Conservation (phyloP, 2,113 vertebrate species). For the Saccopteryx leptura region DNA sequence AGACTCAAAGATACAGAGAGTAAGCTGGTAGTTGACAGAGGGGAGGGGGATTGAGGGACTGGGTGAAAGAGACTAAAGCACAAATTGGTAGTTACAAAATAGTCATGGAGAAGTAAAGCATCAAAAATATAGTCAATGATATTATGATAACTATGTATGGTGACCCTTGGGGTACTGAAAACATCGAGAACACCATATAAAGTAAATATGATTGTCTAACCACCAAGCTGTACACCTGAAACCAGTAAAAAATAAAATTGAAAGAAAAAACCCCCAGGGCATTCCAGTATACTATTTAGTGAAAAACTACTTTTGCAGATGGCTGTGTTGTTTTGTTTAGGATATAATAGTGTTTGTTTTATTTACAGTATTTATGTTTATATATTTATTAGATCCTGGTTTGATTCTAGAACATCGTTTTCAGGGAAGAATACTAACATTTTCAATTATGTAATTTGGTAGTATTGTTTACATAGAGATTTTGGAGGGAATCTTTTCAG, state of each 20-base stretch:
- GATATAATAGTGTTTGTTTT: conserved; percentile 47
- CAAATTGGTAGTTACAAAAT: neutral
- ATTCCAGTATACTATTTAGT: conserved; percentile 39
- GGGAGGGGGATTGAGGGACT: neutral
- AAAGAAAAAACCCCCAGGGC: neutral
- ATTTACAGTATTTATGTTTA: conserved; percentile 47
- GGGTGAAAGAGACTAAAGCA: neutral
- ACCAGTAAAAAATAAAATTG: neutral
- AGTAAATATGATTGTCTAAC: neutral
- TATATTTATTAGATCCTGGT: conserved; percentile 15
- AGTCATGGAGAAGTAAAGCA: neutral
- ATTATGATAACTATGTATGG: neutral
- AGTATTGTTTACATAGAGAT: neutral
- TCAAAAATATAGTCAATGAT: neutral
- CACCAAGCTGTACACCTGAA: neutral
- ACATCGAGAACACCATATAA: neutral
- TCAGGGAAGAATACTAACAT: conserved; percentile 53
- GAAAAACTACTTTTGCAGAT: conserved; percentile 56
- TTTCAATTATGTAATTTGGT: conserved; percentile 58
- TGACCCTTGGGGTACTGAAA: neutral
- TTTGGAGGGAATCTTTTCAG: conserved; percentile 12
- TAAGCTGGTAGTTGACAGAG: neutral
- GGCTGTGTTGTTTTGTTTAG: conserved; percentile 31
- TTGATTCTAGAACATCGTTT: conserved; percentile 59
- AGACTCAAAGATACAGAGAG: neutral